Base-by-base conservation (phyloP, 2,113 vertebrate species). In the Dendropsophus ebraccatus region DNA sequence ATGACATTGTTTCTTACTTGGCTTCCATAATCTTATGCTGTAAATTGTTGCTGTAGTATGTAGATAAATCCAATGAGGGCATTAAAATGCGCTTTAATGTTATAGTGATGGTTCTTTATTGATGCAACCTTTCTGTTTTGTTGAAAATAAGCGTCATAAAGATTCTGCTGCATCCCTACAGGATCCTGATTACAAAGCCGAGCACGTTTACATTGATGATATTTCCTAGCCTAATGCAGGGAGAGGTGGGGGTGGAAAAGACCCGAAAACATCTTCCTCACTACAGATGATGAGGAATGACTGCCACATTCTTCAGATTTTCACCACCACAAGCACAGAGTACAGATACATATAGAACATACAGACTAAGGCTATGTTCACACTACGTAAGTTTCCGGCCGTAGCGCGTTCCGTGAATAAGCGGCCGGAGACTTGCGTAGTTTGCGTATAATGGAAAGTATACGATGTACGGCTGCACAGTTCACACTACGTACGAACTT, bases 201-300 rank as follows among this genome's bases (percentile, higher is more conserved):
- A 50, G 73, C 83, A 85, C 45, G 14, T 67, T 49, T 52, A 23
- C 56, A 84, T 84, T 77, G 62, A 78, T 85, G 74, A 78, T 35
- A 69, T 69, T 78, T 76, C 21, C 49, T 78, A 79, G 74, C 65
- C 45, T 85, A 67, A 78, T 56, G 19, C 58, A 75, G 72, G 54
- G 37, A 82, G 52, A 21, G 37, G 52, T 73, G 45, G 25, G 13
- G 56, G 74, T 37, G 58, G 19, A 30, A 35, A 45, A 62, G 83
- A 54, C 58, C 58, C 32, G 12, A 12, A 73, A 56, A 58, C 50
- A 67, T 67, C 16, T 62, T 50, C 28, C 47, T 52, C 72, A 74
- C 60, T 35, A n/a, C 65, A 82, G 81, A 45, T 70, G 45, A 52
- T 21, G 19, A 60, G 49, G 19, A 49, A 28, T 74, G 25, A 32